Conservation (phyloP, 2,797 vertebrate genomes). For the Gorsachius magnificus region DNA sequence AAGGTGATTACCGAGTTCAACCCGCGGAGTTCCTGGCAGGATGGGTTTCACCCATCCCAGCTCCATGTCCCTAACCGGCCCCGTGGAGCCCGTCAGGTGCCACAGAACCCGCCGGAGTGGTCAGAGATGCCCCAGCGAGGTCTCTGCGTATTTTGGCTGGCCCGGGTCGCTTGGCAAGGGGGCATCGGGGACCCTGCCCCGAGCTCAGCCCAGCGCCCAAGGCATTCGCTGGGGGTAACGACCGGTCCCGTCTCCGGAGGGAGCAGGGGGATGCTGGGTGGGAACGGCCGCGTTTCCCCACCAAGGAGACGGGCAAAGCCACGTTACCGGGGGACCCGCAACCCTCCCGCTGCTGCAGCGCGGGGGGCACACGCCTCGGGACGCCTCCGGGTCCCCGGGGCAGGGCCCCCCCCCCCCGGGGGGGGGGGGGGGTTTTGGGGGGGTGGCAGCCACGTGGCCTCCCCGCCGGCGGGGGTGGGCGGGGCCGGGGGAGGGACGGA, state of each 20-base stretch:
- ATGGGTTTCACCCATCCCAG: neutral
- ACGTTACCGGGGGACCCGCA: neutral
- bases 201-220: neutral
- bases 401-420: too few species aligned
- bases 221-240: neutral
- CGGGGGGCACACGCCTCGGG: neutral
- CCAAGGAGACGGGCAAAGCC: neutral
- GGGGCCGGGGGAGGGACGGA: rapidly evolving
- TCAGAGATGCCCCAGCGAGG: neutral
- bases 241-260: neutral
- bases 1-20: rapidly evolving
- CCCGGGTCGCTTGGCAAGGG: neutral
- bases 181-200: neutral
- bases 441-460: too few species aligned
- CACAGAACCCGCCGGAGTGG: neutral
- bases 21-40: rapidly evolving
- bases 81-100: too few species aligned
- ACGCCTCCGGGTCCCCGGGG: neutral
- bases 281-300: neutral
- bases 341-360: neutral
- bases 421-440: too few species aligned
- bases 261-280: neutral
- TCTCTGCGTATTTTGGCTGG: neutral
- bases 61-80: neutral
- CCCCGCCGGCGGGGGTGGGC: too few species aligned